phyloP scores from a whole-genome alignment of 2,888 invertebrate genomes.

The Parthenolecanium corni region DNA sequence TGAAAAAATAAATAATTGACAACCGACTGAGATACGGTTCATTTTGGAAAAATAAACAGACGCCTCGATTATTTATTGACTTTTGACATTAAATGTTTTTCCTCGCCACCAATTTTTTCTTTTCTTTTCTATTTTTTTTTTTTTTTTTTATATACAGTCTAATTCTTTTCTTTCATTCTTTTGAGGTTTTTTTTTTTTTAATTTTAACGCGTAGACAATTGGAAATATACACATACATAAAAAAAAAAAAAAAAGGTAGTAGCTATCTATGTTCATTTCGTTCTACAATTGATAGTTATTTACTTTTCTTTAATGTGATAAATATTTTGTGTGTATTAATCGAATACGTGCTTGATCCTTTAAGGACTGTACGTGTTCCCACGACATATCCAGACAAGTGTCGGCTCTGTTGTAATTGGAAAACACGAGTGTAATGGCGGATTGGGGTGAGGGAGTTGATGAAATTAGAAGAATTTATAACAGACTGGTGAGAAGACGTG shows the following conservation, averaged over 20 bases:
- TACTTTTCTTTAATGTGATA: slow-evolving; percentile 6
- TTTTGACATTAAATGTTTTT: slow-evolving; percentile 26
- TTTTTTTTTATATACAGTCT: neutral
- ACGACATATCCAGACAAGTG: neutral
- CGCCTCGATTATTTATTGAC: slow-evolving; percentile 27
- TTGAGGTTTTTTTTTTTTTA: neutral
- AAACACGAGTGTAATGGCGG: too few relatives aligned
- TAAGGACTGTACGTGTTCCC: neutral
- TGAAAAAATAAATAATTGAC: slow-evolving; percentile 24
- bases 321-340: neutral
- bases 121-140: slow-evolving; percentile 1
- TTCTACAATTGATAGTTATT: neutral
- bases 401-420: too few relatives aligned
- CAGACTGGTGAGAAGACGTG: too few relatives aligned
- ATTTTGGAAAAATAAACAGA: slow-evolving; percentile 25
- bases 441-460: too few relatives aligned
- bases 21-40: slow-evolving; percentile 24
- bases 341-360: slow-evolving; percentile 1
- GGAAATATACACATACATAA: slow-evolving; percentile 1
- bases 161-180: slow-evolving; percentile 3
- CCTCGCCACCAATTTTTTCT: neutral
- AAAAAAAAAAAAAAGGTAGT: neutral
- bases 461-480: too few relatives aligned
- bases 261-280: neutral
- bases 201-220: slow-evolving; percentile 23